phyloP scores from a whole-genome alignment of 1,140 invertebrate species.

The Saccostrea echinata region DNA sequence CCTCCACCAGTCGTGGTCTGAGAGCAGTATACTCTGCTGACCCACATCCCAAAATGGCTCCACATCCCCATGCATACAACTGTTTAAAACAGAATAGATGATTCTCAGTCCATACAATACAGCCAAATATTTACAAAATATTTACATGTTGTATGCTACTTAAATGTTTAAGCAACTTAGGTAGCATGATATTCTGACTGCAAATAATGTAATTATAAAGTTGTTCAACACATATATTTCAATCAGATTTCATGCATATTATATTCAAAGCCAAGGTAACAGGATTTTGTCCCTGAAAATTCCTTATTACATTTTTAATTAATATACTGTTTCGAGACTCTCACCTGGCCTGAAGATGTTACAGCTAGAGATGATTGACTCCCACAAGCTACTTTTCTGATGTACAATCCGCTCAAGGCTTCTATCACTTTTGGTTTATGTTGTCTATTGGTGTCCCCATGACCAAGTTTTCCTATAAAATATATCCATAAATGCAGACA shows the following conservation, averaged over 20 bases:
- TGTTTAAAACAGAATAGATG: slow-evolving; percentile 62
- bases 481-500: background rate
- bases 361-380: slow-evolving; percentile 96
- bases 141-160: background rate
- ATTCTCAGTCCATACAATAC: background rate
- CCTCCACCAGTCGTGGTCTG: slow-evolving; percentile 76
- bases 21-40: slow-evolving; percentile 83
- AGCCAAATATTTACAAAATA: background rate
- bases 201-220: too few species aligned
- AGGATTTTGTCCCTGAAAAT: background rate
- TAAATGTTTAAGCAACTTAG: too few species aligned
- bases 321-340: background rate
- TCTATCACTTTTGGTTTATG: slow-evolving; percentile 92
- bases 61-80: slow-evolving; percentile 85
- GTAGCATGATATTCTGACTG: too few species aligned
- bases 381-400: slow-evolving; percentile 96
- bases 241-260: background rate
- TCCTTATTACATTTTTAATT: too few species aligned
- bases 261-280: background rate
- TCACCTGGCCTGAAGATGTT: slow-evolving; percentile 87
- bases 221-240: too few species aligned
- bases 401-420: slow-evolving; percentile 90
- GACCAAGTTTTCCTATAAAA: slow-evolving; percentile 77
- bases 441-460: slow-evolving; percentile 79
- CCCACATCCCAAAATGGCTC: slow-evolving; percentile 83